phyloP scores from a whole-genome alignment of 92 coral and sea anemone genomes.

The Micromussa lordhowensis region DNA sequence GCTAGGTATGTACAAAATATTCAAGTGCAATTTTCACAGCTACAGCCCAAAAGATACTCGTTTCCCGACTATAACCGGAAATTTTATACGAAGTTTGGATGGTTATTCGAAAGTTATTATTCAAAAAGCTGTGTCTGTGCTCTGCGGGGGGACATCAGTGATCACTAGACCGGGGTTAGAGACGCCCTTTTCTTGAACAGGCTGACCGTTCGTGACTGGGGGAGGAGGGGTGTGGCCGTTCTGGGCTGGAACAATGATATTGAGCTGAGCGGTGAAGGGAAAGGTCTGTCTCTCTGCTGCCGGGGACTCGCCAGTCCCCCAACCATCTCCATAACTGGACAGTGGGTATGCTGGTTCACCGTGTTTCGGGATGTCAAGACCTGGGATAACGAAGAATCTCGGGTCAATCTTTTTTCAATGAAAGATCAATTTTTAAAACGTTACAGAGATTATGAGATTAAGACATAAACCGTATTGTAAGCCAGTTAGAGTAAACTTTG shows the following conservation, averaged over 20 bases:
- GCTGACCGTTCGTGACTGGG: background rate
- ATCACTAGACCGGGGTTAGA: background rate
- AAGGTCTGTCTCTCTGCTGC: background rate
- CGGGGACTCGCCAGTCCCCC: constrained; percentile 31
- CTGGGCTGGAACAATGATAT: background rate
- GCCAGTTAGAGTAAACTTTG: too few relatives aligned
- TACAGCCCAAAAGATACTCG: too few relatives aligned
- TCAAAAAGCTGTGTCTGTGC: background rate
- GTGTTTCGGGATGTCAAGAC: constrained; percentile 93
- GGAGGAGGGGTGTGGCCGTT: background rate
- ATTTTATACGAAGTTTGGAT: background rate
- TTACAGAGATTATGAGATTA: too few relatives aligned
- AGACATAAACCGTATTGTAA: too few relatives aligned
- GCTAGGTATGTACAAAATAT: too few relatives aligned
- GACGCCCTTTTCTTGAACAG: background rate
- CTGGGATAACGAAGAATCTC: constrained; percentile 21
- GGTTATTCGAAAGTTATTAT: background rate
- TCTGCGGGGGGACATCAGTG: background rate
- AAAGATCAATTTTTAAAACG: too few relatives aligned
- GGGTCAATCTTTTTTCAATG: background rate
- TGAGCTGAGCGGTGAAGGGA: background rate
- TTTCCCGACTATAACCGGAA: too few relatives aligned
- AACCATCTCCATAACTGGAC: constrained; percentile 91
- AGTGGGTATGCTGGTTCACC: constrained; percentile 95
- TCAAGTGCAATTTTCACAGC: too few relatives aligned